Evolutionary conservation across 2,888 invertebrate genomes (phyloP).

Genomic region (Trilocha varians): DNA sequence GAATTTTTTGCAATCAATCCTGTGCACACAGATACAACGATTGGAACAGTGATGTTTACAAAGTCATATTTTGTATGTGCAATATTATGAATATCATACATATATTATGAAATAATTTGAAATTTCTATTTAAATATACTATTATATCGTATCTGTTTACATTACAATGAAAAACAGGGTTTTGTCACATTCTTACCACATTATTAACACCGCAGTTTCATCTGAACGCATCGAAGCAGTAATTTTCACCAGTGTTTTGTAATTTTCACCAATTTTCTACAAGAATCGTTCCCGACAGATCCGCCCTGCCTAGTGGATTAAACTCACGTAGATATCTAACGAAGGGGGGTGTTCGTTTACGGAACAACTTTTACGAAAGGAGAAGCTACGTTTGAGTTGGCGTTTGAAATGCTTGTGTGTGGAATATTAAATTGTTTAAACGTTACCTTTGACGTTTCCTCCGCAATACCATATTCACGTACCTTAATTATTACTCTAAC

Average conservation of each 20-base stretch:
- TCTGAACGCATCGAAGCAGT: conserved; percentile 57
- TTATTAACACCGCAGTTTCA: conserved; percentile 37
- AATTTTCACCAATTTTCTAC: conserved; percentile 66
- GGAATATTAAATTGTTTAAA: conserved; percentile 73
- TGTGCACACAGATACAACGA: too few relatives aligned
- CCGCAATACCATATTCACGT: conserved; percentile 41
- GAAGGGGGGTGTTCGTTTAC: conserved; percentile 66
- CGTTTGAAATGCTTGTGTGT: conserved; percentile 67
- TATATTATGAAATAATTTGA: too few relatives aligned
- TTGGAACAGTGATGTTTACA: too few relatives aligned
- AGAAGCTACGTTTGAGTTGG: conserved; percentile 63
- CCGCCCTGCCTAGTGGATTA: conserved; percentile 57
- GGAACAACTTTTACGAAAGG: conserved; percentile 66
- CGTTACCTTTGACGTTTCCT: conserved; percentile 60
- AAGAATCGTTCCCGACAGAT: conserved; percentile 52
- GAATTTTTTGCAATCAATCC: too few relatives aligned
- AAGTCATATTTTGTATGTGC: too few relatives aligned
- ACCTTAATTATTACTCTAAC: conserved; percentile 58
- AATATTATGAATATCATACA: too few relatives aligned
- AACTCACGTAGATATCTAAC: conserved; percentile 73
- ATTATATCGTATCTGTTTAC: too few relatives aligned
- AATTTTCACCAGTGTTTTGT: conserved; percentile 67
- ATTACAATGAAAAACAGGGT: too few relatives aligned
- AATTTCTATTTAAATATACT: too few relatives aligned
- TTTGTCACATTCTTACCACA: conserved; percentile 45